A percentile compares a stretch with the other conserved stretches of the same genome.
These are phyloP conservation scores for Epistrophella euchroma DNA, from an alignment of 2,888 invertebrate genomes.

Conservation along the genomic window DNA sequence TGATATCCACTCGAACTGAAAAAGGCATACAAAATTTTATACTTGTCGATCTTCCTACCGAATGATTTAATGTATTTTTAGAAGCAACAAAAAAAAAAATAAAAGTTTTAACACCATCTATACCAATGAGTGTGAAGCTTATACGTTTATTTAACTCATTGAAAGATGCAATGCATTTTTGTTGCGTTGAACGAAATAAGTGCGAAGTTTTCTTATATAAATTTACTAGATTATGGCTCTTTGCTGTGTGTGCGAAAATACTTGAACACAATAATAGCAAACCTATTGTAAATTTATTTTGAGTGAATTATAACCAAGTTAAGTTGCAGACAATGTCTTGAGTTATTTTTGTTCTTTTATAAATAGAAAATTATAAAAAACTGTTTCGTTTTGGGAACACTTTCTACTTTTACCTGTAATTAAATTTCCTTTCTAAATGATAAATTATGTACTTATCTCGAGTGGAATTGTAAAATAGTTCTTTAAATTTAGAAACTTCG, in stretches of 20 bases:
- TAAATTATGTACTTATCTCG: no score
- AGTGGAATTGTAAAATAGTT: no score
- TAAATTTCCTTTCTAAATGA: not conserved
- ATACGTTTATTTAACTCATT: slow-evolving; percentile 28
- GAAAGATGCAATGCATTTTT: slow-evolving; percentile 33
- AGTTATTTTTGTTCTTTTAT: not conserved
- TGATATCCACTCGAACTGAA: slow-evolving; percentile 43
- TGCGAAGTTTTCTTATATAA: slow-evolving; percentile 24
- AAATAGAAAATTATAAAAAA: not conserved
- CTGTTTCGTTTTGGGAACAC: not conserved
- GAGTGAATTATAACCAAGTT: not conserved
- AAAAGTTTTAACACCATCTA: slow-evolving; percentile 6
- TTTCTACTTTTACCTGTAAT: not conserved
- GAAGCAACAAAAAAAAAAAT: slow-evolving; percentile 34
- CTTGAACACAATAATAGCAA: slow-evolving; percentile 18
- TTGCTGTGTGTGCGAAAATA: not conserved
- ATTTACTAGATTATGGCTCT: not conserved
- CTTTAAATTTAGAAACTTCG: no score
- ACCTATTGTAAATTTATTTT: not conserved
- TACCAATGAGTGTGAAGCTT: slow-evolving; percentile 11
- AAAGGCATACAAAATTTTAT: slow-evolving; percentile 20
- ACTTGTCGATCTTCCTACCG: slow-evolving; percentile 21
- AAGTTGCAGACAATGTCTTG: not conserved
- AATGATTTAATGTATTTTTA: slow-evolving; percentile 57
- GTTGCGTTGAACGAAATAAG: slow-evolving; percentile 27